Evolutionary conservation across 2,797 vertebrate genomes (phyloP).

Genomic region (Loris lydekkerianus): DNA sequence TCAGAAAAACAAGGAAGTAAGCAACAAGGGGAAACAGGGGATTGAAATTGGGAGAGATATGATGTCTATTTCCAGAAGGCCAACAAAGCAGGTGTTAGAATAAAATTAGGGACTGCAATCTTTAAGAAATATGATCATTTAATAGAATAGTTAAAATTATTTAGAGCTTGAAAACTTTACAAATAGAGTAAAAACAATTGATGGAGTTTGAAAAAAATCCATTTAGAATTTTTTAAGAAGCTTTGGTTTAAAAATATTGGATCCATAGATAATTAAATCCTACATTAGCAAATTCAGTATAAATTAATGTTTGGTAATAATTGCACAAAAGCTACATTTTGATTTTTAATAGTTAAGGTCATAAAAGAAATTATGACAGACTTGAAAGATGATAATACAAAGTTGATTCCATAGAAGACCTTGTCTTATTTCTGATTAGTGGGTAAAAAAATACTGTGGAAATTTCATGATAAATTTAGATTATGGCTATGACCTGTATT

Average conservation of each 20-base stretch:
- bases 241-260: neutral
- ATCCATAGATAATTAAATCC: neutral
- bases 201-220: neutral
- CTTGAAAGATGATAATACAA: conserved; percentile 20
- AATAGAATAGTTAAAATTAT: neutral
- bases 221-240: neutral
- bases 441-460: conserved; percentile 24
- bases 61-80: neutral
- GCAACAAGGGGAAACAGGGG: neutral
- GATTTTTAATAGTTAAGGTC: neutral
- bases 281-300: neutral
- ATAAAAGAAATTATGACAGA: neutral
- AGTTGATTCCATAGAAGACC: neutral
- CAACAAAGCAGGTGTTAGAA: neutral
- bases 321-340: neutral
- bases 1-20: neutral
- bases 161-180: neutral
- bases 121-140: neutral
- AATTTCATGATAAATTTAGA: conserved; percentile 53
- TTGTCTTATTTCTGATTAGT: conserved; percentile 53
- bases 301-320: conserved; percentile 4
- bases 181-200: neutral
- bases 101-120: neutral
- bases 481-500: conserved; percentile 56
- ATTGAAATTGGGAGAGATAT: too few relatives aligned